Base-by-base conservation (phyloP, 2,888 invertebrate genomes). In the Drosophila macrothrix region DNA sequence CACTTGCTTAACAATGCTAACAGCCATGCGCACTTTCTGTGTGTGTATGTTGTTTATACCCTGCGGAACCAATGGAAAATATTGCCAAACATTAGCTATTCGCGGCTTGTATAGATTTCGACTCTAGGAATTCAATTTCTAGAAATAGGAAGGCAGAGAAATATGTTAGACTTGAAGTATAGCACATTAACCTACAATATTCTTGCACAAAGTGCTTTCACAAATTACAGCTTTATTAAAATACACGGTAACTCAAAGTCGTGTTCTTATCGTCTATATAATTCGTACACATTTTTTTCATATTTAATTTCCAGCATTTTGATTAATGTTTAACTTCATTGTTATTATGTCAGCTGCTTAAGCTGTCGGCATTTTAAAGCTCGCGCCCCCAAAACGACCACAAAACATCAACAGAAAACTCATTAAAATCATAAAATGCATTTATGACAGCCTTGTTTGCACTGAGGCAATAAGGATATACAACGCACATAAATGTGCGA, bases 361-460 rank as follows among this genome's bases (percentile, higher is more conserved):
- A 68, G 53, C 37, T 80, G 77, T 63, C 49, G 61, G 50, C 55
- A 37, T 66, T 61, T 63, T 68, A 67, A 73, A 64, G 78, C 41
- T 28, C 16, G 43, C 56, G 33, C 3, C 52, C 25, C 39, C 22
- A 37, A n/a, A 60, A 46, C 63, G 55, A 60, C 29, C 60, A 46
- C 56, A 61, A 55, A 81, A 83, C 77, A 88, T 90, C 79, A 90
- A 88, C 90, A 79, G 86, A 85, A 90, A 87, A 88, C 88, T 90
- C 88, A 87, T 87, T 87, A 87, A 90, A 90, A 90, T 83, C 90
- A 88, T 85, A 88, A 87, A 87, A 90, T 80, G 90, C 88, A 90
- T 88, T 90, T 90, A 85, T 90, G 88, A 81, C 88, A 90, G 80
- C 56, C 71, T 62, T 84, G 90, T 84, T 84, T 87, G 87, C 71